A percentile compares a stretch with the other conserved stretches of the same genome.
These are phyloP conservation scores for Argyra leucocephala DNA, from an alignment of 2,888 invertebrate species.

Conservation along the genomic window DNA sequence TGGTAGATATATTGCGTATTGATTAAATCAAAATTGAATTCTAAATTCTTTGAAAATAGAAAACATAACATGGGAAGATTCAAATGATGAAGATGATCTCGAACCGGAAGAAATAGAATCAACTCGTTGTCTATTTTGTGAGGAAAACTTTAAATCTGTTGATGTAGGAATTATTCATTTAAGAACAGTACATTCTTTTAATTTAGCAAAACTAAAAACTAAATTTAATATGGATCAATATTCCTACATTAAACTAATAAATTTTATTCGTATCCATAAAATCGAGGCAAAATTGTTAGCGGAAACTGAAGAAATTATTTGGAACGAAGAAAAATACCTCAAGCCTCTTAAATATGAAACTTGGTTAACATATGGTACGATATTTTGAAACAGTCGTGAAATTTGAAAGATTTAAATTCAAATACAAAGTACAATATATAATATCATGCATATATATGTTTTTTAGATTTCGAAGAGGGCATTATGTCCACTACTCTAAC, in stretches of 20 bases:
- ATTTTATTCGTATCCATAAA: constrained; percentile 62
- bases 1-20: too few relatives aligned
- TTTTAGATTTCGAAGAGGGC: too few relatives aligned
- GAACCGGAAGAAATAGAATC: constrained; percentile 35
- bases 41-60: too few relatives aligned
- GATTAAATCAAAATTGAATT: too few relatives aligned
- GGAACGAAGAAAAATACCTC: constrained; percentile 69
- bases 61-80: too few relatives aligned
- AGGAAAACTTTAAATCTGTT: constrained; percentile 50
- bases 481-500: too few relatives aligned
- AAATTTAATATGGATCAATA: constrained; percentile 73
- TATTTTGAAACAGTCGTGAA: too few relatives aligned
- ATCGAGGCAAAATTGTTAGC: constrained; percentile 49
- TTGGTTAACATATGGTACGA: constrained; percentile 71
- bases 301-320: constrained; percentile 48
- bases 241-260: constrained; percentile 65
- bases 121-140: constrained; percentile 62
- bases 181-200: constrained; percentile 54
- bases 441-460: too few relatives aligned
- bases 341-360: constrained; percentile 67
- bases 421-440: too few relatives aligned
- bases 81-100: constrained; percentile 47
- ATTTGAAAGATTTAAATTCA: too few relatives aligned
- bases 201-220: constrained; percentile 53
- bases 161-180: constrained; percentile 60